These are phyloP conservation scores for Brevimyrus niger DNA, from an alignment of 2,113 vertebrate genomes.

Conservation along the genomic window DNA sequence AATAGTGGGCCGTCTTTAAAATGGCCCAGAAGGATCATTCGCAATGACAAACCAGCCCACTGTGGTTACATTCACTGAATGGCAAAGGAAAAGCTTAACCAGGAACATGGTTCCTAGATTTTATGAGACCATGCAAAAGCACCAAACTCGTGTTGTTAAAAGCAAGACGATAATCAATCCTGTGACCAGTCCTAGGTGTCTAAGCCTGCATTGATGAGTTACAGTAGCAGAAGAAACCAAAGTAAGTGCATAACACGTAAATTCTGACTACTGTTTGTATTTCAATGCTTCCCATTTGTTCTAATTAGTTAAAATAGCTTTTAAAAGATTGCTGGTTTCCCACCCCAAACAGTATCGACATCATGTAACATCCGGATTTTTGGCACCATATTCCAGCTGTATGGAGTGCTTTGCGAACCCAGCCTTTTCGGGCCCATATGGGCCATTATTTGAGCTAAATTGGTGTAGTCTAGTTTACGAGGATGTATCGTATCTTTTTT, in stretches of 20 bases:
- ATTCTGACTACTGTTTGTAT: background rate
- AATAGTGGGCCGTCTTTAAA: background rate
- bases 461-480: constrained; percentile 44
- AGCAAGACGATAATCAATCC: background rate
- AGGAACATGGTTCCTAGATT: background rate
- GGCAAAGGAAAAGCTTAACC: background rate
- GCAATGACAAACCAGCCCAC: background rate
- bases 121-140: background rate
- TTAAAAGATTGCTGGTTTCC: background rate
- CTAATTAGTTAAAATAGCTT: background rate
- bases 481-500: constrained; percentile 31
- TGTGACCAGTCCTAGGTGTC: background rate
- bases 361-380: background rate
- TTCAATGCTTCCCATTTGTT: background rate
- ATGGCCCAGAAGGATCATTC: background rate
- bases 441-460: constrained; percentile 41
- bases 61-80: background rate
- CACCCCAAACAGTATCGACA: background rate
- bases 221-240: background rate
- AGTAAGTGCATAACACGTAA: background rate
- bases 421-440: constrained; percentile 42
- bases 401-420: constrained; percentile 55
- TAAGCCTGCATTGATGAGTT: background rate
- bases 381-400: constrained; percentile 31
- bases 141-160: background rate